These are phyloP conservation scores for Calephelis nemesis DNA, from an alignment of 1,140 invertebrate species.

Conservation along the genomic window DNA sequence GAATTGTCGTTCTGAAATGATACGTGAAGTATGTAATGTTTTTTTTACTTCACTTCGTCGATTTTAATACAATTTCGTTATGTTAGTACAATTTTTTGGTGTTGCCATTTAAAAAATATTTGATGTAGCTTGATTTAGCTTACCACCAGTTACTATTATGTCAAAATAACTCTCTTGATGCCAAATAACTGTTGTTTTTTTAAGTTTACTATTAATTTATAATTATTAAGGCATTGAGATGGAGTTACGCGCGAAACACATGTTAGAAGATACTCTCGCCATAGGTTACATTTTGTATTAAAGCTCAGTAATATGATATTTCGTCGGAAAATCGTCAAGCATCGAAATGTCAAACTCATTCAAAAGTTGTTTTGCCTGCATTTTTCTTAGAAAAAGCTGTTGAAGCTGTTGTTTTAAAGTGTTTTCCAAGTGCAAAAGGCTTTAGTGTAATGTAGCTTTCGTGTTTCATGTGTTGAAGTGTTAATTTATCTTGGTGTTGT, in stretches of 20 bases:
- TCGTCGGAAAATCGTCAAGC: constrained; percentile 39
- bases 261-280: neutral
- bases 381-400: constrained; percentile 43
- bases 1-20: too few relatives aligned
- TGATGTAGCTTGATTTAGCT: constrained; percentile 9
- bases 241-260: constrained; percentile 45
- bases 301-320: constrained; percentile 25
- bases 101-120: constrained; percentile 8
- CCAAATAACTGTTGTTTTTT: constrained; percentile 67
- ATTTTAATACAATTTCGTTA: too few relatives aligned
- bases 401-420: constrained; percentile 27
- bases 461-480: constrained; percentile 30
- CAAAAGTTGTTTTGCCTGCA: constrained; percentile 58
- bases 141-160: constrained; percentile 36
- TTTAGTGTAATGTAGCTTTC: constrained; percentile 24
- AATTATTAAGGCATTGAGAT: constrained; percentile 51
- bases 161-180: constrained; percentile 75
- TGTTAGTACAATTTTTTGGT: neutral
- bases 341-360: constrained; percentile 65
- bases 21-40: too few relatives aligned
- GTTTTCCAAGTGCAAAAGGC: constrained; percentile 26
- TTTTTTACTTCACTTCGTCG: too few relatives aligned
- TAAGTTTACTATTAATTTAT: constrained; percentile 43
- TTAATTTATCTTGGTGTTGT: constrained; percentile 45
- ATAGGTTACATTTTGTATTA: constrained; percentile 19